These are phyloP conservation scores for Thaleichthys pacificus DNA, from an alignment of 2,797 vertebrate genomes.

Conservation along the genomic window DNA sequence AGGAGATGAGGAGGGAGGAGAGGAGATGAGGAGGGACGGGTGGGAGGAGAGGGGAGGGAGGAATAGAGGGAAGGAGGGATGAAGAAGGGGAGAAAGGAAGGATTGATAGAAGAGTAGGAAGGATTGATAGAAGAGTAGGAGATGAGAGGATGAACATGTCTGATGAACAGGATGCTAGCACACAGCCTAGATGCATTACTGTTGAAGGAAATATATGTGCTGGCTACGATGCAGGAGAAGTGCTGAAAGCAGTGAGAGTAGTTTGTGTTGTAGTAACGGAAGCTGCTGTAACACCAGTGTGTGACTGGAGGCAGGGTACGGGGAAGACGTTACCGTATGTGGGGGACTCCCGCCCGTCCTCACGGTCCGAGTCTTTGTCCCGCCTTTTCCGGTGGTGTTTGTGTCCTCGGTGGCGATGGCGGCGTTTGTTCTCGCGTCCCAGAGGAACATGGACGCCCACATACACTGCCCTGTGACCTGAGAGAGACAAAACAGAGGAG, in stretches of 20 bases:
- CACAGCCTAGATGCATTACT: too few relatives aligned
- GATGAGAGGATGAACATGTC: too few relatives aligned
- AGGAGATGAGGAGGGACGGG: too few relatives aligned
- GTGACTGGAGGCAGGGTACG: not conserved
- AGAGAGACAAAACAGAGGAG: conserved; percentile 8
- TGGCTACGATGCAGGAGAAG: too few relatives aligned
- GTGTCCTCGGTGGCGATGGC: conserved; percentile 90
- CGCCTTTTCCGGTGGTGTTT: conserved; percentile 85
- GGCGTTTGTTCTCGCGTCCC: conserved; percentile 84
- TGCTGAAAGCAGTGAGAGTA: not conserved
- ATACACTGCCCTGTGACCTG: conserved; percentile 95
- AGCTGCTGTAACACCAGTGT: not conserved
- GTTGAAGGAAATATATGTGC: too few relatives aligned
- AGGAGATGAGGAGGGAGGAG: not conserved
- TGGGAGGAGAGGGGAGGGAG: too few relatives aligned
- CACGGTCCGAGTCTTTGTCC: conserved; percentile 84
- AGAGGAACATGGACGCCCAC: conserved; percentile 94
- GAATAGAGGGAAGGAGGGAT: too few relatives aligned
- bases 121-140: too few relatives aligned
- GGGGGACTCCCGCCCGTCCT: conserved; percentile 90
- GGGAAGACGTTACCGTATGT: conserved; percentile 76
- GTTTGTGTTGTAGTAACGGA: not conserved
- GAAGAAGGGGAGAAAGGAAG: too few relatives aligned
- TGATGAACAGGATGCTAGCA: too few relatives aligned
- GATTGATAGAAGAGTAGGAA: too few relatives aligned